phyloP scores from a whole-genome alignment of 2,888 invertebrate genomes.

The Phlogophora meticulosa region DNA sequence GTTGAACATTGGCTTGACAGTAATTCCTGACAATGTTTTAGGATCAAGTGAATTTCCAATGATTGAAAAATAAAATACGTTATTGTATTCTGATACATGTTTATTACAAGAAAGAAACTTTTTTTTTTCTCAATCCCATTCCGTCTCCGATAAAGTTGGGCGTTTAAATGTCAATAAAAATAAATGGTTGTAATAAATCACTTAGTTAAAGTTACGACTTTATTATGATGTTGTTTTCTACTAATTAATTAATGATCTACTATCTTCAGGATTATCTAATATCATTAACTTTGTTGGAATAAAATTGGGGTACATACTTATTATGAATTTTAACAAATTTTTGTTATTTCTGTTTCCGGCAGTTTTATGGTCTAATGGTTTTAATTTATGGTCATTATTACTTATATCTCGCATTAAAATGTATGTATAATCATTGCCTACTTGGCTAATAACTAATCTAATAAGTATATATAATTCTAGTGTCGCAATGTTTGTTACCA shows the following conservation, averaged over 20 bases:
- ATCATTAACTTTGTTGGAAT: slow-evolving; percentile 37
- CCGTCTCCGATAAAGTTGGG: slow-evolving; percentile 23
- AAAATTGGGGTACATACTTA: slow-evolving; percentile 18
- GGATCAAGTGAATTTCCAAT: not conserved
- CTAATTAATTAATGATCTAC: slow-evolving; percentile 48
- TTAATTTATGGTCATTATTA: slow-evolving; percentile 34
- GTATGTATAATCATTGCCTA: not conserved
- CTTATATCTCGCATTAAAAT: slow-evolving; percentile 11
- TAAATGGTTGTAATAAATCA: slow-evolving; percentile 49
- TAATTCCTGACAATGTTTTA: slow-evolving; percentile 16
- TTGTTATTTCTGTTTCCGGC: slow-evolving; percentile 24
- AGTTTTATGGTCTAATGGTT: slow-evolving; percentile 28
- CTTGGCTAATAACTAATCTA: not conserved
- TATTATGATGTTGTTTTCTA: slow-evolving; percentile 52
- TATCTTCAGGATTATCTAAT: slow-evolving; percentile 42
- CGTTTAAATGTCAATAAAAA: slow-evolving; percentile 57
- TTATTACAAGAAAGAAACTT: slow-evolving; percentile 1
- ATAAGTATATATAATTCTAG: too few relatives aligned
- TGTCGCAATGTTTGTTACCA: too few relatives aligned
- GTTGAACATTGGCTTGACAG: slow-evolving; percentile 14
- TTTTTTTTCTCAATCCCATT: slow-evolving; percentile 14
- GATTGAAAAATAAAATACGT: not conserved
- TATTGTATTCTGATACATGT: not conserved
- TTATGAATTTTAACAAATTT: slow-evolving; percentile 53
- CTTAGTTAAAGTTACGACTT: slow-evolving; percentile 48